Percentiles rank a stretch among this genome's conserved stretches.
Conservation (phyloP, 2,113 vertebrate genomes). For the Chlamydotis undulata region DNA sequence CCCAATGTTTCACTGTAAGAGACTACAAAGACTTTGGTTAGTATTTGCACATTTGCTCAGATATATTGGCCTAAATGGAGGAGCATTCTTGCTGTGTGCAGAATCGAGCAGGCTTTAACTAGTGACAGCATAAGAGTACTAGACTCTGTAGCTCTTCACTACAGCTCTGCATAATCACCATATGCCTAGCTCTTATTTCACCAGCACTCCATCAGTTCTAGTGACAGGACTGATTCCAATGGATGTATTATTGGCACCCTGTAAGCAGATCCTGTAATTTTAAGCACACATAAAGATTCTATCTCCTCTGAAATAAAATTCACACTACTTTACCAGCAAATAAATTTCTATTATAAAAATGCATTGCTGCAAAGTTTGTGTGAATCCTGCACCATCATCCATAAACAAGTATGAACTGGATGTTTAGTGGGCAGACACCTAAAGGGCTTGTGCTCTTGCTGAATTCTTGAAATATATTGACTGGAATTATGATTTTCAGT, state of each 20-base stretch:
- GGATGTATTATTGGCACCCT: neutral
- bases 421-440: neutral
- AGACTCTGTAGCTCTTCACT: neutral
- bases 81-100: neutral
- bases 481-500: neutral
- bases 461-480: neutral
- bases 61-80: neutral
- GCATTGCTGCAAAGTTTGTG: neutral
- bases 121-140: neutral
- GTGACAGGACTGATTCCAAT: neutral
- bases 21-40: neutral
- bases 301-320: neutral
- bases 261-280: neutral
- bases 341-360: neutral
- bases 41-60: neutral
- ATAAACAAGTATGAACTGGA: neutral
- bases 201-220: neutral
- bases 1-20: neutral
- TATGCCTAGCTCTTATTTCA: neutral
- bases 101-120: fast-evolving
- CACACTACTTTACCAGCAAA: neutral
- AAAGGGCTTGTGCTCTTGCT: neutral
- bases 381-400: neutral
- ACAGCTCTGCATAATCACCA: neutral
- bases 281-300: neutral